Evolutionary conservation across 2,113 vertebrate species (phyloP), one percentile per base, ranked within the genome.

Genomic region (Zonotrichia leucophrys): DNA sequence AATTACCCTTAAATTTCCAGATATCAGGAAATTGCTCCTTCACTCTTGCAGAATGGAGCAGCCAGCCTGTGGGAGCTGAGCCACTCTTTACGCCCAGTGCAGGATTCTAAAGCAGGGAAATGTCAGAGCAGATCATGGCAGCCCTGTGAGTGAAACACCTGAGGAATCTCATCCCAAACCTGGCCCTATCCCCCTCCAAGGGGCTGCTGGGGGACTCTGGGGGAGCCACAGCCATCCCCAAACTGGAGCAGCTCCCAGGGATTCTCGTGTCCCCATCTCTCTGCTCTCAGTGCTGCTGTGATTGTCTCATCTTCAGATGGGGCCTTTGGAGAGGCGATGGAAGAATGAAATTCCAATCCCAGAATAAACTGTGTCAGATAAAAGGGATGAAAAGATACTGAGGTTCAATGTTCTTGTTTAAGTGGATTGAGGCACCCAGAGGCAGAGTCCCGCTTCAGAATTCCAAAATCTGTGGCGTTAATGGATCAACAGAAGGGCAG

Each of bases 41-140:
- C 66, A 49, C 33, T 31, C 22, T 6, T 35, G 53, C 31, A 87
- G 88, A 46, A n/a, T 2, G 28, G 31, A 53, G 55, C 47, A 84
- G 64, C 18, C 72, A 73, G 18, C 18, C 59, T 33, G 17, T 31
- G 59, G 47, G 53, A 68, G 23, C 56, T 46, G 41, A 74, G 69
- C 12, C 46, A 7, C 24, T 12, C 0, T 25, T 69, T 7, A 20
- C 27, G 28, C 28, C 28, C 17, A 74, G 3, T 10, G 17, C 39
- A 19, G 42, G 69, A 31, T 66, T 69, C 50, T 25, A 39, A 27
- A 49, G 59, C 16, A 69, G 68, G 6, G 5, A 18, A 89, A 17
- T 58, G 21, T 6, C n/a, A 47, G 53, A 42, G 15, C 22, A 78
- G 60, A 15, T 25, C 42, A 7, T 23, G 10, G 10, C 59, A 73